Evolutionary conservation across 2,113 vertebrate genomes (phyloP), one percentile per base, ranked within the genome.

Genomic region (Oreochromis niloticus): DNA sequence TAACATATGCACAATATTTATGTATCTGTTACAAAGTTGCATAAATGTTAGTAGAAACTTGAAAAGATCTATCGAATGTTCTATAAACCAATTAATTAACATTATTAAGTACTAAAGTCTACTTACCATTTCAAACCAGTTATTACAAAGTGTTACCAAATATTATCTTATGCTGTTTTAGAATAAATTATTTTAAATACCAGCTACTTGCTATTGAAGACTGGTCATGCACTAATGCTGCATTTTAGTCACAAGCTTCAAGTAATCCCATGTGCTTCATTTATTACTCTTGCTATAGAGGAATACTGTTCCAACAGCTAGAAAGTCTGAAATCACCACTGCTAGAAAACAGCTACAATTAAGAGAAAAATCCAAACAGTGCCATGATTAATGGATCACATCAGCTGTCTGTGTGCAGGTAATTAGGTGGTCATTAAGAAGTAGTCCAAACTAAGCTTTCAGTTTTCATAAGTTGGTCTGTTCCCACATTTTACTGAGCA

Each of bases 341-440:
- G 55, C 22, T 11, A 79, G 41, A 80, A 71, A 85, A 80, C 68
- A 83, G 75, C 75, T 57, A 61, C 85, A 85, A 92, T 88, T 88
- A 91, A 82, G 48, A 48, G 81, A 87, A 87, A 78, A 50, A 57
- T 32, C 82, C 71, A 32, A 78, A 87, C 75, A 84, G 34, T 19
- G 19, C 27, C 34, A 80, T 91, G 90, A 95, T 94, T 91, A 80
- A 95, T 94, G 94, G 80, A 90, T 82, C 83, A 89, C 91, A 93
- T 93, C 85, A 92, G 80, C 88, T 80, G 34, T 75, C 71, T 83
- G 86, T 90, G 81, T 83, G 85, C 80, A 81, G 78, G 82, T 84
- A 89, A 93, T 94, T 85, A 93, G 81, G 78, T 50, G 55, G 84
- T 93, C 92, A 91, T 95, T 93, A 91, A 91, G 90, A 92, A 80